Evolutionary conservation across 2,113 vertebrate species (phyloP).

Genomic region (Rhinoptilus africanus): DNA sequence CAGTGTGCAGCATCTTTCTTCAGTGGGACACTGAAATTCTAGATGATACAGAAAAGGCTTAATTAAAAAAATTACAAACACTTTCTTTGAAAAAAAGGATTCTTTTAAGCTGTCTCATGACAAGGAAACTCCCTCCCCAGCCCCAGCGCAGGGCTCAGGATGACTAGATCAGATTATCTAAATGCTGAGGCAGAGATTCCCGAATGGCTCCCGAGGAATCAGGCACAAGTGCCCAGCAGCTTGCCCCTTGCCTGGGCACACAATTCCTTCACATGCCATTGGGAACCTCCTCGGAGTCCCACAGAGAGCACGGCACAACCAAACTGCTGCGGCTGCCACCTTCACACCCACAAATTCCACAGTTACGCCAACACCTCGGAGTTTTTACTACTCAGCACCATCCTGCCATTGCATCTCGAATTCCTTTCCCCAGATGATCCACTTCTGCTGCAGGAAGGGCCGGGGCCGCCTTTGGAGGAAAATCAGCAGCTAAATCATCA

Average conservation of each 20-base stretch:
- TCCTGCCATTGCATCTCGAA: rapidly evolving
- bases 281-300: neutral
- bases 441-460: neutral
- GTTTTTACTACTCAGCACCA: neutral
- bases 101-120: neutral
- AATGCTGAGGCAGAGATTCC: neutral
- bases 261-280: rapidly evolving
- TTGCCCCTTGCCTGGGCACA: neutral
- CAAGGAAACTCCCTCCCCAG: neutral
- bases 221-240: rapidly evolving
- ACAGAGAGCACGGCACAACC: neutral
- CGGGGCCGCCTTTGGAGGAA: neutral
- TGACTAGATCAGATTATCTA: neutral
- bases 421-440: too few species aligned
- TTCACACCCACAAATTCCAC: neutral
- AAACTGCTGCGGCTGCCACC: too few species aligned
- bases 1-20: neutral
- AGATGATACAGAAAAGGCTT: neutral
- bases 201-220: neutral
- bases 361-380: neutral
- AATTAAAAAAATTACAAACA: neutral
- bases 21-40: neutral
- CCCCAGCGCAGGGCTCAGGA: neutral
- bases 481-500: neutral
- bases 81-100: rapidly evolving